Base-by-base conservation (phyloP, 2,113 vertebrate genomes). In the Channa maculata region DNA sequence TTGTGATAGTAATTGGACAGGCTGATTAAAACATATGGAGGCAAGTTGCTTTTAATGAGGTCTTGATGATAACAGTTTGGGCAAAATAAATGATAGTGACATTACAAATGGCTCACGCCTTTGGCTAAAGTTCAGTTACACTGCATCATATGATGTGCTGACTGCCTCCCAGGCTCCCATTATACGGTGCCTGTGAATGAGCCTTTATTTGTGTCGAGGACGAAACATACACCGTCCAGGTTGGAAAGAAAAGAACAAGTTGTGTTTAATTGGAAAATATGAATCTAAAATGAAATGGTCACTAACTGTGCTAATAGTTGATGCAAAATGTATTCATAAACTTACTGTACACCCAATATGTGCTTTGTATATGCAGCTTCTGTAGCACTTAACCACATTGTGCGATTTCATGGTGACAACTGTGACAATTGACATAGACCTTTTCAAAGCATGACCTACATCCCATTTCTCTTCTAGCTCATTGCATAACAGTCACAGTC, bases 21-120 rank as follows among this genome's bases (percentile, higher is more conserved):
- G 59, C 63, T 82, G 60, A 78, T 83, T 79, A 72, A 79, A 88
- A 74, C 78, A 77, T 73, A 84, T 72, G 78, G 79, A 71, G 63
- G 33, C 52, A 36, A 3, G 39, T 37, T 70, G 10, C 38, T 45
- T 82, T 80, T 71, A 79, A 87, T 46, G 82, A 70, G 64, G 51
- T 63, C 60, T 36, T 70, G 64, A 80, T 80, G 75, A 69, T 65
- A 82, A 69, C 49, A 51, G 68, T 76, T 74, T 58, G 50, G 62
- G 38, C 80, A 70, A 78, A 70, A 45, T 62, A 79, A 86, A 83
- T 65, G 71, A 77, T 62, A 49, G 36, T 51, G 53, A 39, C 60
- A 64, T 77, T 68, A 74, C 49, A 43, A 71, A 68, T 44, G 65
- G n/a, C 50, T 73, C 65, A 70, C 63, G 24, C 54, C 67, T 44